Evolutionary conservation across 2,797 vertebrate genomes (phyloP).

Genomic region (Eurystomus glaucurus): DNA sequence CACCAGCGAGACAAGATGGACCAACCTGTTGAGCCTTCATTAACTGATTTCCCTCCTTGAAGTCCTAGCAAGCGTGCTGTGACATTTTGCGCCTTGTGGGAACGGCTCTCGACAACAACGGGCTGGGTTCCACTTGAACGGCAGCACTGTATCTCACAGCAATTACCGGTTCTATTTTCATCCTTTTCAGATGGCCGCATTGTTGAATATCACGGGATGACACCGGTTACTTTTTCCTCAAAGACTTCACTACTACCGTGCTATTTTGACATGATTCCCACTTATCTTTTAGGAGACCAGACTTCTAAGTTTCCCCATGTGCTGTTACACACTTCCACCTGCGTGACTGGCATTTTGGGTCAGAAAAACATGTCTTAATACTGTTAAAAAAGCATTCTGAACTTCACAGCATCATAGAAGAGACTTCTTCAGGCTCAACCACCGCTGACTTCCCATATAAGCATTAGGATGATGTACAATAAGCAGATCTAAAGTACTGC

Average conservation of each 20-base stretch:
- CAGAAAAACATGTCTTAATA: not conserved
- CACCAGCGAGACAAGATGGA: not conserved
- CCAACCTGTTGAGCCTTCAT: not conserved
- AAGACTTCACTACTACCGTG: not conserved
- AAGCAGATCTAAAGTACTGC: not conserved
- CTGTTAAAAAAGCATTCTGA: not conserved
- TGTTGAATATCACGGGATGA: slow-evolving; percentile 41
- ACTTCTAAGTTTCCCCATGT: not conserved
- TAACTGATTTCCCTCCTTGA: slow-evolving; percentile 22
- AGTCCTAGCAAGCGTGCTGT: not conserved
- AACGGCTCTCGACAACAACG: not conserved
- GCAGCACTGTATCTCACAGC: slow-evolving; percentile 8
- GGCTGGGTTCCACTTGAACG: slow-evolving; percentile 23
- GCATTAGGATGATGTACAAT: not conserved
- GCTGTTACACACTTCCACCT: not conserved
- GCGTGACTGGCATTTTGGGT: not conserved
- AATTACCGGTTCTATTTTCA: slow-evolving; percentile 49
- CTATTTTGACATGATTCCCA: slow-evolving; percentile 40
- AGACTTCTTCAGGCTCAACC: not conserved
- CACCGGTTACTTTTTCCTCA: slow-evolving; percentile 45
- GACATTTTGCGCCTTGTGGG: slow-evolving; percentile 5
- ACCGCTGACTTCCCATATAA: not conserved
- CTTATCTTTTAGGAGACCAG: not conserved
- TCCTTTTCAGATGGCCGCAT: slow-evolving; percentile 8
- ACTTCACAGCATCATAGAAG: not conserved